Conservation (phyloP, 2,888 invertebrate genomes). For the Pimpla rufipes region DNA sequence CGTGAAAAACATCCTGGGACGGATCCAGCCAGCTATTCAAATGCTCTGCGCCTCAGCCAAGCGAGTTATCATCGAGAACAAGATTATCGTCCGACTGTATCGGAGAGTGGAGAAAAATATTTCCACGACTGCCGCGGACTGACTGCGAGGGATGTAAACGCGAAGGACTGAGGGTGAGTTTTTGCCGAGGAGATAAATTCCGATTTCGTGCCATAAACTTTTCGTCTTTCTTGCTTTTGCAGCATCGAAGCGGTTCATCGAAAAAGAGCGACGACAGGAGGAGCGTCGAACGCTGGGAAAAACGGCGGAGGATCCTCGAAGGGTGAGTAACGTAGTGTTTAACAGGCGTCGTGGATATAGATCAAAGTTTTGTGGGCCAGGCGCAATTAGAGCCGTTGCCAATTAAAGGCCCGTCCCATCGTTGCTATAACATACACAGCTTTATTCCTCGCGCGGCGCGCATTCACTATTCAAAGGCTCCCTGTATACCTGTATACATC, state of each 20-base stretch:
- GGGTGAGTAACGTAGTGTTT: not conserved
- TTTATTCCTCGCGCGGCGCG: conserved; percentile 5
- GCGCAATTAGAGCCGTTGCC: conserved; percentile 62
- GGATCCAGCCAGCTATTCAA: too few species aligned
- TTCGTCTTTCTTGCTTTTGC: conserved; percentile 21
- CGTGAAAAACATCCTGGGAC: too few species aligned
- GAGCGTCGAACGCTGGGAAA: conserved; percentile 17
- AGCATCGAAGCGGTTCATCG: not conserved
- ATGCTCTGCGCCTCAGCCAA: too few species aligned
- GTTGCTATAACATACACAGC: conserved; percentile 27
- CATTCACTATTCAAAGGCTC: conserved; percentile 26
- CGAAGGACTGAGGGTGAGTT: conserved; percentile 14
- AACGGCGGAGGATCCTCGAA: conserved; percentile 19
- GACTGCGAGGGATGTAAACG: not conserved
- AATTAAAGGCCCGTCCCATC: conserved; percentile 62
- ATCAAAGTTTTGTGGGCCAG: conserved; percentile 46
- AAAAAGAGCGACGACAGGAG: conserved; percentile 15
- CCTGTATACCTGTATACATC: conserved; percentile 43
- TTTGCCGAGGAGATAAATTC: conserved; percentile 22
- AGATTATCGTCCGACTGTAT: not conserved
- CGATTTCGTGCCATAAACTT: conserved; percentile 16
- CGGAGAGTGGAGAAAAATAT: conserved; percentile 6
- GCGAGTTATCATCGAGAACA: not conserved
- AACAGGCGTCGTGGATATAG: conserved; percentile 14
- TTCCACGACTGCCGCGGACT: not conserved